These are phyloP conservation scores for Drosophila jambulina DNA, from an alignment of 1,140 invertebrate species.

Conservation along the genomic window DNA sequence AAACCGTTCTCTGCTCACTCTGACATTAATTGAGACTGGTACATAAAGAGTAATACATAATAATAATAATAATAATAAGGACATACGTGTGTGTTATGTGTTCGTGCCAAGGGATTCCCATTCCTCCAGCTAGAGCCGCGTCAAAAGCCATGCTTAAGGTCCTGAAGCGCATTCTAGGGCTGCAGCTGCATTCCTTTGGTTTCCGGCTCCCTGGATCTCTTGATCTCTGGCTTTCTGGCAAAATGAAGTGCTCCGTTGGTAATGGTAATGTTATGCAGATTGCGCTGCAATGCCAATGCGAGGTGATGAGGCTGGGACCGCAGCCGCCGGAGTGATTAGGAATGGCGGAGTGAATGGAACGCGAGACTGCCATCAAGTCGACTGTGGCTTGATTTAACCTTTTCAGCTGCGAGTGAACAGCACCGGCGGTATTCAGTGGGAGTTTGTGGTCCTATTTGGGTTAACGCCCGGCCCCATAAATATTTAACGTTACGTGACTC, in stretches of 20 bases:
- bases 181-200: slow-evolving; percentile 25
- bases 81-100: slow-evolving; percentile 13
- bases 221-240: background rate
- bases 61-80: slow-evolving; percentile 65
- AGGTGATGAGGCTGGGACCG: slow-evolving; percentile 38
- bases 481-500: slow-evolving; percentile 50
- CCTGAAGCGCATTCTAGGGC: slow-evolving; percentile 13
- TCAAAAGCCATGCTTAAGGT: slow-evolving; percentile 23
- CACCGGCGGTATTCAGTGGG: slow-evolving; percentile 4
- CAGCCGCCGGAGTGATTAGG: slow-evolving; percentile 46
- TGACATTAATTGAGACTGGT: slow-evolving; percentile 82
- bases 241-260: slow-evolving; percentile 16
- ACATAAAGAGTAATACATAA: slow-evolving; percentile 76
- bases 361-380: slow-evolving; percentile 44
- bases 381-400: slow-evolving; percentile 54
- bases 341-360: slow-evolving; percentile 35
- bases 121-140: background rate
- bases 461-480: slow-evolving; percentile 40
- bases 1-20: slow-evolving; percentile 69
- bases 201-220: slow-evolving; percentile 11
- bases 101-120: slow-evolving; percentile 18
- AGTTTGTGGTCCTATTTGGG: slow-evolving; percentile 37
- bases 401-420: slow-evolving; percentile 35
- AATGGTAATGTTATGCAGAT: slow-evolving; percentile 46
- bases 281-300: slow-evolving; percentile 29